Evolutionary conservation across 92 coral and sea anemone species (phyloP).

Genomic region (Desmophyllum pertusum): DNA sequence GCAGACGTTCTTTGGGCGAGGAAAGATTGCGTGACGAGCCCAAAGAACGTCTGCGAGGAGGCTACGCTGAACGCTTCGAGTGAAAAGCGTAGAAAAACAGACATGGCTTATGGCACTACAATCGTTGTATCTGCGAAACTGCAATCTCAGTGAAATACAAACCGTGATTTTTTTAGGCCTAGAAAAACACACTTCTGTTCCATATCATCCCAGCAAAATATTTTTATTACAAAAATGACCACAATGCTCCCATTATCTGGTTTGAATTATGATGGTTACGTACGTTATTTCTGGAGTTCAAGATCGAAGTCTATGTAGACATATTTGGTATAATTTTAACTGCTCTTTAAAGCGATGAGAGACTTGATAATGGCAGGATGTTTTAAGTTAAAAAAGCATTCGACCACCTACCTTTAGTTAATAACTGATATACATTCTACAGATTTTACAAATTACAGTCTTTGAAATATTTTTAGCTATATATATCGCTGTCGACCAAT

Average conservation of each 20-base stretch:
- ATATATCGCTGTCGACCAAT: neutral
- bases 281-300: neutral
- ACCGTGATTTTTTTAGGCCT: neutral
- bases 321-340: neutral
- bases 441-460: neutral
- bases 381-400: neutral
- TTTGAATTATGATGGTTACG: neutral
- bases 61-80: neutral
- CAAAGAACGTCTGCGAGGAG: no score
- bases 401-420: constrained; percentile 2
- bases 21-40: no score
- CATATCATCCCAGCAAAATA: neutral
- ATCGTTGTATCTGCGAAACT: neutral
- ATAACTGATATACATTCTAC: neutral
- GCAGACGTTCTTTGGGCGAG: no score
- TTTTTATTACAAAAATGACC: neutral
- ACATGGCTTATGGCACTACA: neutral
- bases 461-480: neutral
- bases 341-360: neutral
- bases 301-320: neutral
- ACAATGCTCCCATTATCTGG: constrained; percentile 6
- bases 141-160: neutral
- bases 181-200: neutral
- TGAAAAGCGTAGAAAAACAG: neutral
- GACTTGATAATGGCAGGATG: neutral